These are phyloP conservation scores for Paratrypauchen microcephalus DNA, from an alignment of 2,797 vertebrate genomes.

Conservation along the genomic window DNA sequence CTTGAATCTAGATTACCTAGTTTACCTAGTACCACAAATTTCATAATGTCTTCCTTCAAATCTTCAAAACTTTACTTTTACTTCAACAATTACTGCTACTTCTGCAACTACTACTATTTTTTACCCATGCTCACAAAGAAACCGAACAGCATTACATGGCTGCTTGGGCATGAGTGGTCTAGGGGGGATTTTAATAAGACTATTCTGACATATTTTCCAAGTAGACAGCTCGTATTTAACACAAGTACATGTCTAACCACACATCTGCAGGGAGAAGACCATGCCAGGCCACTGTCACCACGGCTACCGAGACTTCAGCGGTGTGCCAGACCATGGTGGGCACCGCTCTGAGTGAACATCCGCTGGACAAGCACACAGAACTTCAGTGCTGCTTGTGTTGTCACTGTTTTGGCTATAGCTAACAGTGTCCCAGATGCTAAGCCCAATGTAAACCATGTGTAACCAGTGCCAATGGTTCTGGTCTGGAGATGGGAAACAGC, in stretches of 20 bases:
- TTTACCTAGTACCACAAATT: no score
- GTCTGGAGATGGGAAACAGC: conserved; percentile 20
- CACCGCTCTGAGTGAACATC: conserved; percentile 32
- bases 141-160: neutral
- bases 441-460: conserved; percentile 43
- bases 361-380: conserved; percentile 20
- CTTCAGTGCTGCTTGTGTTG: conserved; percentile 35
- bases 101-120: neutral
- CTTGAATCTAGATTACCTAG: no score
- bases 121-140: neutral
- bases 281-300: conserved; percentile 20
- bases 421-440: conserved; percentile 28
- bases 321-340: conserved; percentile 44
- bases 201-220: conserved; percentile 24
- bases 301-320: conserved; percentile 24
- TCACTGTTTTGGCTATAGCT: conserved; percentile 24
- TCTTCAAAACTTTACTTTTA: neutral
- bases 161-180: neutral
- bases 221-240: conserved; percentile 39
- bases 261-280: conserved; percentile 28
- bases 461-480: conserved; percentile 33
- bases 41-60: no score
- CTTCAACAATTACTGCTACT: neutral
- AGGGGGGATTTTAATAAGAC: conserved; percentile 4
- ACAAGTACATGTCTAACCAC: conserved; percentile 25